Evolutionary conservation across 2,888 invertebrate genomes (phyloP).

Genomic region (Cremastinae sp.): DNA sequence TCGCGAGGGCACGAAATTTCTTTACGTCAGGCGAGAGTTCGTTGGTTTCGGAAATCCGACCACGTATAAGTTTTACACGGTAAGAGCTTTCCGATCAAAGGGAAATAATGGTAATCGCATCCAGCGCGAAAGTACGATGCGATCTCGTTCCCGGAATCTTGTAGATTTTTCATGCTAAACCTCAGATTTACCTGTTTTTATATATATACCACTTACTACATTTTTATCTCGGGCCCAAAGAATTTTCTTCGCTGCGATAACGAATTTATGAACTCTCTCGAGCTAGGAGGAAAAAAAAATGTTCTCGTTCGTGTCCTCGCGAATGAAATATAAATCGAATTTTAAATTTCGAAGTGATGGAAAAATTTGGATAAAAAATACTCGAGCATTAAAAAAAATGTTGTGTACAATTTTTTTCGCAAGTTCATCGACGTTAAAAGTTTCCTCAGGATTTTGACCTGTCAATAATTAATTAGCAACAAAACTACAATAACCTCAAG

Average conservation of each 20-base stretch:
- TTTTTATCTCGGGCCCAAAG: no score
- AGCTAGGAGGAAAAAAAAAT: neutral
- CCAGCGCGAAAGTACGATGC: slow-evolving; percentile 42
- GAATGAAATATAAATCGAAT: no score
- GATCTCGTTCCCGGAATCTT: slow-evolving; percentile 43
- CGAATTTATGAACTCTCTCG: neutral
- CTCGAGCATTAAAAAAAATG: no score
- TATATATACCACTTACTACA: neutral
- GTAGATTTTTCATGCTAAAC: slow-evolving; percentile 4
- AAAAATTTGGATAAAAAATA: no score
- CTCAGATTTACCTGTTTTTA: neutral
- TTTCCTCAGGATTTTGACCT: no score
- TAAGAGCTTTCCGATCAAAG: slow-evolving; percentile 59
- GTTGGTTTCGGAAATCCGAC: slow-evolving; percentile 54
- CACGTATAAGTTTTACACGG: slow-evolving; percentile 53
- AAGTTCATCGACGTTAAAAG: no score
- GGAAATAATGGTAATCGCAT: slow-evolving; percentile 53
- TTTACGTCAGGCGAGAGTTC: slow-evolving; percentile 28
- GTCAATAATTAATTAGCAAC: no score
- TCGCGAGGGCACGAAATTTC: slow-evolving; percentile 13
- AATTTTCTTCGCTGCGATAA: no score
- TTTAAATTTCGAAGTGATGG: no score
- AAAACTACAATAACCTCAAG: no score
- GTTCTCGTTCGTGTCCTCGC: neutral
- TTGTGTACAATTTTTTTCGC: no score